Conservation (phyloP, 2,113 vertebrate genomes). For the Alethe diademata region DNA sequence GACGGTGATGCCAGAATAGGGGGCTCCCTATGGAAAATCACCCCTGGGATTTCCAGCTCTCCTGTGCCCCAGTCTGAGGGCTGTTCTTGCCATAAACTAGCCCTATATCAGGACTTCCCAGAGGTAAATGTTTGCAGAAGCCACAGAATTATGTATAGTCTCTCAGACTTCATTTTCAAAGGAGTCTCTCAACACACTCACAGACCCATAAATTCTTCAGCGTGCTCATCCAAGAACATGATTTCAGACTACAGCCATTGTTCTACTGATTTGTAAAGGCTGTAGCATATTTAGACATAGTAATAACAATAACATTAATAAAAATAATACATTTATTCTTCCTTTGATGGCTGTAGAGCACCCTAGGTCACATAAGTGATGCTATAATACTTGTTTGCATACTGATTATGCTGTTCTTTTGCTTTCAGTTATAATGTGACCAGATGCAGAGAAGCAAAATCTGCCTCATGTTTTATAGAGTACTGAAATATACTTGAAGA, state of each 20-base stretch:
- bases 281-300: neutral
- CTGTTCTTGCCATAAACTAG: neutral
- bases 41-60: neutral
- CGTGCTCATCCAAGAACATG: fast-evolving
- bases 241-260: neutral
- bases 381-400: neutral
- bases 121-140: neutral
- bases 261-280: neutral
- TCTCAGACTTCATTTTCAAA: neutral
- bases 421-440: neutral
- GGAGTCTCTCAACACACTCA: neutral
- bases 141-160: fast-evolving
- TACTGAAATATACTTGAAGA: neutral
- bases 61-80: neutral
- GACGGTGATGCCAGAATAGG: fast-evolving
- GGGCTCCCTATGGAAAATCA: fast-evolving
- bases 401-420: neutral
- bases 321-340: neutral
- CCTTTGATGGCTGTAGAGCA: neutral
- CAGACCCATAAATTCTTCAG: neutral
- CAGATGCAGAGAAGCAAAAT: neutral
- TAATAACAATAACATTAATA: no score
- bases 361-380: neutral
- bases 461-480: neutral
- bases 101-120: neutral